Conservation (phyloP, 2,797 vertebrate genomes). For the Acanthurus tractus region DNA sequence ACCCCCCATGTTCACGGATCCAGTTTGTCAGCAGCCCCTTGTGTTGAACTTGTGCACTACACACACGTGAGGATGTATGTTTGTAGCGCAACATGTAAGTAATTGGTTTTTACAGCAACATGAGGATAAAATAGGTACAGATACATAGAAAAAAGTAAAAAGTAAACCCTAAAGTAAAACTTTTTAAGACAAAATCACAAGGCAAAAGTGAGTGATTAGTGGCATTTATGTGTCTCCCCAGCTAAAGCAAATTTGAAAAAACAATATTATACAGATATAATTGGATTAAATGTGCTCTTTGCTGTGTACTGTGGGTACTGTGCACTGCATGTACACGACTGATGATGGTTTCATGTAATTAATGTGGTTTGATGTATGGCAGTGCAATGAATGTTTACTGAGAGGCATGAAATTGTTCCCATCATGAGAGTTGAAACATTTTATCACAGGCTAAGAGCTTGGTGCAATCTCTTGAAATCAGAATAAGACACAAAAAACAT, state of each 20-base stretch:
- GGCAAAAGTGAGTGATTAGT: not conserved
- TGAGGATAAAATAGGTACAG: not conserved
- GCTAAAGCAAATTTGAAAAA: not conserved
- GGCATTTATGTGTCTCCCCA: not conserved
- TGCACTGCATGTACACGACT: too few relatives aligned
- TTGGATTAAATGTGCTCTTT: too few relatives aligned
- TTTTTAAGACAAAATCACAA: not conserved
- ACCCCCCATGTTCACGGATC: not conserved
- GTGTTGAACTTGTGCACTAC: slow-evolving; percentile 41
- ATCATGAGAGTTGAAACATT: too few relatives aligned
- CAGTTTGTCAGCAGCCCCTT: slow-evolving; percentile 29
- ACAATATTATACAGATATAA: too few relatives aligned
- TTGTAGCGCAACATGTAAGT: not conserved
- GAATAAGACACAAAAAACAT: not conserved
- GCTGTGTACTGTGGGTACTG: too few relatives aligned
- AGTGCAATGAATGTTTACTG: too few relatives aligned
- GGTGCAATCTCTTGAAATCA: too few relatives aligned
- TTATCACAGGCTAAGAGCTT: not conserved
- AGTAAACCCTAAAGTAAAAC: not conserved
- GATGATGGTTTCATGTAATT: too few relatives aligned
- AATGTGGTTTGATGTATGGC: too few relatives aligned
- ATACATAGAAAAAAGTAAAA: not conserved
- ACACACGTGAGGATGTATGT: not conserved
- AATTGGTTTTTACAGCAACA: not conserved
- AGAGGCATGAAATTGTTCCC: too few relatives aligned